Evolutionary conservation across 2,888 invertebrate species (phyloP).

Genomic region (Noctua comes): DNA sequence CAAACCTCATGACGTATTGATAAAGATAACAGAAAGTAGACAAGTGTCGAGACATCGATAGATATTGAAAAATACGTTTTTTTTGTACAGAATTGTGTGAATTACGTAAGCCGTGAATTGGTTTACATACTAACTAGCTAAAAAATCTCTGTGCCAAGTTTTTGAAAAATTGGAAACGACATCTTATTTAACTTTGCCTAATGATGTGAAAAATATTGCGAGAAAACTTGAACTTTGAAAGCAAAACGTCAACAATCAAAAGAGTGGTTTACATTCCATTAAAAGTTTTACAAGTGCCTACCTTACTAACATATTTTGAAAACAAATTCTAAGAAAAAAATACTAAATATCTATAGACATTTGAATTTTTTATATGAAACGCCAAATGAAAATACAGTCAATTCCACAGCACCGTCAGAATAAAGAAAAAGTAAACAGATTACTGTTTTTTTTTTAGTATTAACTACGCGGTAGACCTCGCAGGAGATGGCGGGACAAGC

Average conservation of each 20-base stretch:
- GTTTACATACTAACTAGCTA: background rate
- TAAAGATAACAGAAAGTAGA: background rate
- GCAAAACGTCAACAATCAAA: slow-evolving; percentile 15
- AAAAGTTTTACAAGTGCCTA: slow-evolving; percentile 1
- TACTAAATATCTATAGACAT: background rate
- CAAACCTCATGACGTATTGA: slow-evolving; percentile 16
- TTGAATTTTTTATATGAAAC: background rate
- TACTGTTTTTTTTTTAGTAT: too few relatives aligned
- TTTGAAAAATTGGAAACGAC: background rate
- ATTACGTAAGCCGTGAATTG: background rate
- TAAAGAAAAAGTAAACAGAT: background rate
- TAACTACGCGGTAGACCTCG: too few relatives aligned
- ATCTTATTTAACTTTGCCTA: background rate
- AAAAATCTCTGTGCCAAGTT: background rate
- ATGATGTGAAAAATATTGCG: background rate
- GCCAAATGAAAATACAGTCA: too few relatives aligned
- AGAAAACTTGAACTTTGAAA: slow-evolving; percentile 18
- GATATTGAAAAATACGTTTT: background rate
- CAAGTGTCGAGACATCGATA: background rate
- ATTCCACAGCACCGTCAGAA: background rate
- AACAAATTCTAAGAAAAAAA: background rate
- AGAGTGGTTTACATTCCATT: slow-evolving; percentile 15
- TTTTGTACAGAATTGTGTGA: slow-evolving; percentile 2
- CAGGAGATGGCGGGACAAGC: too few relatives aligned
- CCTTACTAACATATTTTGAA: background rate